These are phyloP conservation scores for Caenorhabditis becei DNA, from an alignment of 2,888 invertebrate genomes.

Conservation along the genomic window DNA sequence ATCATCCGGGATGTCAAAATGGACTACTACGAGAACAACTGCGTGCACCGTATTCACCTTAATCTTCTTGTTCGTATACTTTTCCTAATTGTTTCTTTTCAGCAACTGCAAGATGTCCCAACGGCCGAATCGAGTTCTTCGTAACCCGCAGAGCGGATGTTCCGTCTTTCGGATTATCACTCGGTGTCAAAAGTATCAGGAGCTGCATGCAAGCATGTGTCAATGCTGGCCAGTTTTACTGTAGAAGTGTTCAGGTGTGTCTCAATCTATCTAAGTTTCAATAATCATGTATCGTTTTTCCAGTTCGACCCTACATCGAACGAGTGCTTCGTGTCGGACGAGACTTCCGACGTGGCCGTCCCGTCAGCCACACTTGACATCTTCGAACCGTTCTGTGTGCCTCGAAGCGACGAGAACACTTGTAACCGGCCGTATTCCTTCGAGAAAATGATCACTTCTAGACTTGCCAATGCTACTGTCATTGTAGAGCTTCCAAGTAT, in stretches of 20 bases:
- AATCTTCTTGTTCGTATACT: not conserved
- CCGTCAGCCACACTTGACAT: conserved; percentile 74
- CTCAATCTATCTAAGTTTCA: conserved; percentile 18
- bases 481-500: conserved; percentile 47
- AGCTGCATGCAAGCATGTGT: conserved; percentile 78
- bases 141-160: conserved; percentile 73
- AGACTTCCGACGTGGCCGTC: conserved; percentile 71
- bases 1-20: conserved; percentile 70
- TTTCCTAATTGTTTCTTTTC: conserved; percentile 17
- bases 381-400: conserved; percentile 79
- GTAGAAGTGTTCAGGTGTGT: conserved; percentile 71
- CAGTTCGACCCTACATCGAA: conserved; percentile 71
- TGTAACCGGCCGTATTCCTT: conserved; percentile 74
- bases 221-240: conserved; percentile 72
- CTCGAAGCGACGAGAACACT: conserved; percentile 64
- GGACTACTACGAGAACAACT: conserved; percentile 84
- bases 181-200: conserved; percentile 68
- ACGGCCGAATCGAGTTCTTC: conserved; percentile 74
- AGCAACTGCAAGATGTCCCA: conserved; percentile 51
- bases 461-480: conserved; percentile 36
- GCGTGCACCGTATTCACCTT: conserved; percentile 82
- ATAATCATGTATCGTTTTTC: conserved; percentile 65
- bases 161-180: conserved; percentile 66
- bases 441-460: conserved; percentile 69
- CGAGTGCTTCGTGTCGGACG: conserved; percentile 78